These are phyloP conservation scores for Porites cylindrica DNA, from an alignment of 92 coral and sea anemone species.

Conservation along the genomic window DNA sequence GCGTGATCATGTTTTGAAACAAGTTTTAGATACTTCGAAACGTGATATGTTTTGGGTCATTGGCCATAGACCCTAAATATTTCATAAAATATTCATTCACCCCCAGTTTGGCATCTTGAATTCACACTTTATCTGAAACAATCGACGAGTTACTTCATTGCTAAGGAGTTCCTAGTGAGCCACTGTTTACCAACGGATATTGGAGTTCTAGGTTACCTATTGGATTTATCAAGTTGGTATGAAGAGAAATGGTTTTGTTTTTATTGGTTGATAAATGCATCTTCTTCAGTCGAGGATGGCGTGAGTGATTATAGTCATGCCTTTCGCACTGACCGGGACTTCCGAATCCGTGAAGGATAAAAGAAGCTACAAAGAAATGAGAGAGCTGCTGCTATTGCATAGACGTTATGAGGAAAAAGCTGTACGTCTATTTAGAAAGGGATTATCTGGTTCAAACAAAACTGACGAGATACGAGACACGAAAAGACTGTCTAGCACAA, in stretches of 20 bases:
- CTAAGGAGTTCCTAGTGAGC: not conserved
- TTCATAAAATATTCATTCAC: constrained; percentile 42
- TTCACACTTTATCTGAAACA: constrained; percentile 27
- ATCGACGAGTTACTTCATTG: constrained; percentile 5
- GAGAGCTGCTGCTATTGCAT: constrained; percentile 75
- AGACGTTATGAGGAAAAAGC: constrained; percentile 91
- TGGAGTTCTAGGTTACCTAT: constrained; percentile 15
- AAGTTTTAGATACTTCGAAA: constrained; percentile 4
- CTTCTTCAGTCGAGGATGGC: constrained; percentile 4
- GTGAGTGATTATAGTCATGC: constrained; percentile 3
- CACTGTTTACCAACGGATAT: constrained; percentile 5
- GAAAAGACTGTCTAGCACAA: not conserved
- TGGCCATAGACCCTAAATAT: constrained; percentile 33
- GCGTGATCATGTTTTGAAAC: not conserved
- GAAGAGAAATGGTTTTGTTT: constrained; percentile 14
- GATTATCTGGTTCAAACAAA: constrained; percentile 63
- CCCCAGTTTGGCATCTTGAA: not conserved
- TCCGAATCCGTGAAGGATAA: constrained; percentile 7
- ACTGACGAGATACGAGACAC: constrained; percentile 3
- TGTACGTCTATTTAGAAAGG: constrained; percentile 65
- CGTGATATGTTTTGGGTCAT: constrained; percentile 42
- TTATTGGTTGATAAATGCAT: not conserved
- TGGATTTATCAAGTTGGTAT: not conserved
- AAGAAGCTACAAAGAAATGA: constrained; percentile 25
- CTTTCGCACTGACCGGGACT: constrained; percentile 26